Conservation (phyloP, 2,888 invertebrate genomes). For the Euzophera pinguis region DNA sequence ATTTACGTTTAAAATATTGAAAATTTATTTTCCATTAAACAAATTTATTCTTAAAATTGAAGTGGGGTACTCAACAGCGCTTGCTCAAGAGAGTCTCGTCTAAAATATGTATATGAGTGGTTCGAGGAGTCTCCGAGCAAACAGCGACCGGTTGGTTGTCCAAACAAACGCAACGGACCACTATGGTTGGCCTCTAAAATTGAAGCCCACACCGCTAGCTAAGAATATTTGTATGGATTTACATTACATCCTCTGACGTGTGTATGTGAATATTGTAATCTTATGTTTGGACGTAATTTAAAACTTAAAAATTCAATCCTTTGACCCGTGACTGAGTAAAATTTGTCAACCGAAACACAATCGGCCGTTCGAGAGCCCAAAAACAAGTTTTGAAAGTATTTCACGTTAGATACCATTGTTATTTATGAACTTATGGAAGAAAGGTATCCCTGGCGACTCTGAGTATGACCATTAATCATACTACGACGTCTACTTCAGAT, state of each 20-base stretch:
- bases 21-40: conserved; percentile 1
- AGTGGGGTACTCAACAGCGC: conserved; percentile 31
- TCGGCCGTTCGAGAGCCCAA: conserved; percentile 20
- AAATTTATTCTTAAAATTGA: conserved; percentile 20
- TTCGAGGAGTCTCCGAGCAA: conserved; percentile 63
- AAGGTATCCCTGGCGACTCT: conserved; percentile 57
- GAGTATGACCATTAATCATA: conserved; percentile 69
- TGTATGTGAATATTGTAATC: conserved; percentile 65
- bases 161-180: conserved; percentile 56
- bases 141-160: conserved; percentile 72
- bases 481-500: conserved; percentile 53
- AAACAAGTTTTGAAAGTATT: conserved; percentile 50
- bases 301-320: conserved; percentile 25
- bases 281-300: conserved; percentile 26
- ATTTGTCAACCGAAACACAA: conserved; percentile 26
- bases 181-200: conserved; percentile 49
- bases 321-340: conserved; percentile 25
- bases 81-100: conserved; percentile 53
- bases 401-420: conserved; percentile 54
- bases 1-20: conserved; percentile 1
- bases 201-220: conserved; percentile 49
- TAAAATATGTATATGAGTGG: conserved; percentile 69
- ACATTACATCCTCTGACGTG: conserved; percentile 58
- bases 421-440: conserved; percentile 51
- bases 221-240: conserved; percentile 54